Evolutionary conservation across 1,140 invertebrate species (phyloP), one percentile per base, ranked within the genome.

Genomic region (Vollenhovia emeryi): DNA sequence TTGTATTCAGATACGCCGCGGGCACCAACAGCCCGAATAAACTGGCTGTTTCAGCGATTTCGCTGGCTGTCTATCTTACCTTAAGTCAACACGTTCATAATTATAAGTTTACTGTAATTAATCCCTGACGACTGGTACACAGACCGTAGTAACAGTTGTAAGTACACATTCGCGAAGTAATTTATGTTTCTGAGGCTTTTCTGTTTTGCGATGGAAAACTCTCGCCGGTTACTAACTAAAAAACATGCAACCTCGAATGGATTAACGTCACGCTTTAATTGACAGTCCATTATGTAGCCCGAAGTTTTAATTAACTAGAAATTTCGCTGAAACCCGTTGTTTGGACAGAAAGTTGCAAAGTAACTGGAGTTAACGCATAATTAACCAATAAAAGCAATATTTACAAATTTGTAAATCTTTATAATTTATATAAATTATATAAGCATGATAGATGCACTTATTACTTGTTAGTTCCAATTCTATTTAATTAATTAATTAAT

Each of bases 221-320:
- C 33, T 45, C 48, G 50, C 36, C 4, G 43, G 21, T 45, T 50
- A 24, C 33, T 71, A 73, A 73, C 36, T 18, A 57, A 71, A 76
- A 71, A 73, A 71, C 21, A 71, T 24, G 13, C 50, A 40, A 57
- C 64, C 50, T 18, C 78, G 78, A 82, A 82, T 82, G 78, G 78
- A 82, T 73, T 82, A 82, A 82, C 78, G 78, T 82, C 78, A 71
- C 27, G 48, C n/a, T 82, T 82, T 82, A 82, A 82, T 82, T 82
- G 78, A 82, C 78, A 82, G 78, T 82, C 78, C 78, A 82, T 82
- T 82, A 71, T 57, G 66, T 73, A 57, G 78, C n/a, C 27, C 11
- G 50, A 82, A 82, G 78, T 82, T 82, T 82, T 82, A 82, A 82
- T 82, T 82, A 82, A 82, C 66, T 82, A 40, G 40, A 71, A 71